A percentile compares a stretch with the other conserved stretches of the same genome.
Conservation (phyloP, 2,888 invertebrate species). For the Dendrolimus houi region DNA sequence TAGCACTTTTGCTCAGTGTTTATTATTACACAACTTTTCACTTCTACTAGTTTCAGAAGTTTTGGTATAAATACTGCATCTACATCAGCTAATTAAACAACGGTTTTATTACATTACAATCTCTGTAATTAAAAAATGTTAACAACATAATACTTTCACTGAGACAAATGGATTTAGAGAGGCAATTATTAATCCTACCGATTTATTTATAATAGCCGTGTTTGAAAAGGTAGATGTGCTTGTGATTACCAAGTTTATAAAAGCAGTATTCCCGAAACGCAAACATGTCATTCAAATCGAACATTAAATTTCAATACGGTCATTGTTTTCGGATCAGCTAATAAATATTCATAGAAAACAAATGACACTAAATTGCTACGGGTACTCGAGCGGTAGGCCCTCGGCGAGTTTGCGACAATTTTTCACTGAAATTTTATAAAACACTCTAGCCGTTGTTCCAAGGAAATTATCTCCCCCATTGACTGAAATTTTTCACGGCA, state of each 20-base stretch:
- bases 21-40: slow-evolving; percentile 33
- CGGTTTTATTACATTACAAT: too few relatives aligned
- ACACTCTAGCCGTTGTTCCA: slow-evolving; percentile 49
- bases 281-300: slow-evolving; percentile 36
- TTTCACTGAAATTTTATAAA: slow-evolving; percentile 62
- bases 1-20: slow-evolving; percentile 37
- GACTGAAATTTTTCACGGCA: slow-evolving; percentile 68
- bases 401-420: slow-evolving; percentile 38
- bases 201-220: too few relatives aligned
- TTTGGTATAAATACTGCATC: too few relatives aligned
- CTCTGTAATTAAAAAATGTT: too few relatives aligned
- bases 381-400: slow-evolving; percentile 38
- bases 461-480: slow-evolving; percentile 70
- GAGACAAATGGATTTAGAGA: too few relatives aligned
- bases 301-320: slow-evolving; percentile 42
- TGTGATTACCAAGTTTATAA: slow-evolving; percentile 19
- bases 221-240: too few relatives aligned
- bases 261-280: slow-evolving; percentile 21
- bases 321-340: slow-evolving; percentile 55
- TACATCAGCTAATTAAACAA: too few relatives aligned
- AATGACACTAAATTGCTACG: slow-evolving; percentile 52
- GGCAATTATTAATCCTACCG: too few relatives aligned
- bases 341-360: slow-evolving; percentile 67
- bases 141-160: too few relatives aligned
- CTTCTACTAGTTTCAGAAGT: neutral